Evolutionary conservation across 2,888 invertebrate species (phyloP).

Genomic region (Eucera pruinosa): DNA sequence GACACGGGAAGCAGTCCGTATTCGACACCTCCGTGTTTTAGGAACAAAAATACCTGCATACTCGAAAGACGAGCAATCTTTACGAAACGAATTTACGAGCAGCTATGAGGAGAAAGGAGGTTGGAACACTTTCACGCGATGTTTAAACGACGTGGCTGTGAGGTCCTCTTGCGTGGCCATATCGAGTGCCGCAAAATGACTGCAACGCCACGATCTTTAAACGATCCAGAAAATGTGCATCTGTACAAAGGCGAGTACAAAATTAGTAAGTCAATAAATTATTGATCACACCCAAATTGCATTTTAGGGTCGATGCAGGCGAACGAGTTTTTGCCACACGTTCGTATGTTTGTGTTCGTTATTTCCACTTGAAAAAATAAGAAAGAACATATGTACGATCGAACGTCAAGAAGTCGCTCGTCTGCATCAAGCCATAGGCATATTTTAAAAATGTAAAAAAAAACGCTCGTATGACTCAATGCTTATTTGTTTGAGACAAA

Average conservation of each 20-base stretch:
- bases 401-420: no score
- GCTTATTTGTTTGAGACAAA: no score
- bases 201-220: neutral
- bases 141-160: constrained; percentile 22
- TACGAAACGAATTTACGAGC: constrained; percentile 3
- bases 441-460: no score
- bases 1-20: neutral
- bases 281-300: no score
- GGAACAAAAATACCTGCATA: neutral
- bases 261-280: no score
- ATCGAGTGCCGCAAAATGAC: constrained; percentile 13
- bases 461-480: no score
- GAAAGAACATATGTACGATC: no score
- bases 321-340: no score
- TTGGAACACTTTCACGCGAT: constrained; percentile 46
- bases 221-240: neutral
- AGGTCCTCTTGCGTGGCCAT: constrained; percentile 22
- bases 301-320: no score
- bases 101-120: constrained; percentile 40
- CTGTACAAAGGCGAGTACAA: neutral
- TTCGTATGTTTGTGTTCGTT: no score
- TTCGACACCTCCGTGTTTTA: constrained; percentile 26
- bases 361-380: no score
- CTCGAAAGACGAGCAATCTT: constrained; percentile 36
- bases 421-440: no score